Percentiles rank a stretch among this genome's conserved stretches.
These are phyloP conservation scores for Aeoliscus strigatus DNA, from an alignment of 2,797 vertebrate genomes.

Conservation along the genomic window DNA sequence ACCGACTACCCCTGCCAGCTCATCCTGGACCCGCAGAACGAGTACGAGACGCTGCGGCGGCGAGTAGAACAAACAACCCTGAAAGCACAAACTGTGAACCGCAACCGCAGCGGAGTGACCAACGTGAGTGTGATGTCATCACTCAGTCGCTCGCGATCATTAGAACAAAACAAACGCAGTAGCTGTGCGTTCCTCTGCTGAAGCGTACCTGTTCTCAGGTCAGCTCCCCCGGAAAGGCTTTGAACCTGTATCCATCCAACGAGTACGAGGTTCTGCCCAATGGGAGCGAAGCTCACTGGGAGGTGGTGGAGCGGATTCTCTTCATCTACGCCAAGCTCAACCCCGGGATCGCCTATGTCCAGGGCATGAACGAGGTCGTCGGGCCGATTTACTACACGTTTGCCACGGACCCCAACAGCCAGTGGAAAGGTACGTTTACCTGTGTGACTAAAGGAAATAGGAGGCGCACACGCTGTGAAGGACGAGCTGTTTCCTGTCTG, in stretches of 20 bases:
- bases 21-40: conserved; percentile 93
- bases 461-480: too few relatives aligned
- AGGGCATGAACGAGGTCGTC: conserved; percentile 98
- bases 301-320: conserved; percentile 95
- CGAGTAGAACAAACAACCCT: conserved; percentile 94
- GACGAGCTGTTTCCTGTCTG: too few relatives aligned
- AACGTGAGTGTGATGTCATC: conserved; percentile 88
- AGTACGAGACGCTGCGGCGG: conserved; percentile 90
- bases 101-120: conserved; percentile 93
- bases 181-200: not conserved
- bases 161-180: too few relatives aligned
- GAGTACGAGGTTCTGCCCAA: conserved; percentile 89
- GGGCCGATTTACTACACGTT: conserved; percentile 98
- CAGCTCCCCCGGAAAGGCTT: conserved; percentile 85
- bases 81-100: conserved; percentile 92
- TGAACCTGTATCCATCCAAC: conserved; percentile 77
- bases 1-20: conserved; percentile 93
- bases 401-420: conserved; percentile 87
- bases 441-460: too few relatives aligned
- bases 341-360: conserved; percentile 95
- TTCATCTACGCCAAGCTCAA: conserved; percentile 99
- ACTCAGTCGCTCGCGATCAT: too few relatives aligned
- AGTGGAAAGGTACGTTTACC: conserved; percentile 87
- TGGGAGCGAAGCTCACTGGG: conserved; percentile 94
- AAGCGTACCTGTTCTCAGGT: conserved; percentile 69